These are phyloP conservation scores for Arvicola amphibius DNA, from an alignment of 2,797 vertebrate genomes.

Conservation along the genomic window DNA sequence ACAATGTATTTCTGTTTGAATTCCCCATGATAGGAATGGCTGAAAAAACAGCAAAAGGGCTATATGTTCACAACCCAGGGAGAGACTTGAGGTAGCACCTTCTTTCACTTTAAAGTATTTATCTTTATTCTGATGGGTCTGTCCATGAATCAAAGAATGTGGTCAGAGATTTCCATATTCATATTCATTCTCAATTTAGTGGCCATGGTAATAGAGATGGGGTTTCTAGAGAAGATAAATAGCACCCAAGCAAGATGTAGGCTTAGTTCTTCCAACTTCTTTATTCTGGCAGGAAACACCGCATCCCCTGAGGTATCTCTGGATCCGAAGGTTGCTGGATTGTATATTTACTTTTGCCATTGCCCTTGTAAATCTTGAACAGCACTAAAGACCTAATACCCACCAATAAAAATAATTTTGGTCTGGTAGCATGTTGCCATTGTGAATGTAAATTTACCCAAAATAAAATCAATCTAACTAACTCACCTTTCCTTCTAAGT, in stretches of 20 bases:
- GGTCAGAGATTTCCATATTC: rapidly evolving
- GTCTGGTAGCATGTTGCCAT: neutral
- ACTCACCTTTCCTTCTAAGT: neutral
- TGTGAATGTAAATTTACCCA: neutral
- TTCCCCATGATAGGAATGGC: neutral
- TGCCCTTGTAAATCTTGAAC: neutral
- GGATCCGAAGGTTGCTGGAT: no score
- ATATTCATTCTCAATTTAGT: neutral
- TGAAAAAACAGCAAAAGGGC: neutral
- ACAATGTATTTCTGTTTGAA: neutral
- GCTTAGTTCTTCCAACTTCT: neutral
- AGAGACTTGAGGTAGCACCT: neutral
- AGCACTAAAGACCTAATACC: neutral
- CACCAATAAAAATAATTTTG: neutral
- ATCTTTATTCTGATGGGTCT: neutral
- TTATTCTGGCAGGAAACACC: neutral
- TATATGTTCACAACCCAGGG: neutral
- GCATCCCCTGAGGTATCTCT: neutral
- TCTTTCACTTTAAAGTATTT: neutral
- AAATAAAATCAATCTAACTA: neutral
- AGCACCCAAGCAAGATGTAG: neutral
- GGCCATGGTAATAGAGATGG: neutral
- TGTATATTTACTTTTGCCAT: neutral
- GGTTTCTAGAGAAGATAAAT: neutral
- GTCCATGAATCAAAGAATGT: neutral